Evolutionary conservation across 1,140 invertebrate genomes (phyloP).

Genomic region (Rhyacophila brunnea): DNA sequence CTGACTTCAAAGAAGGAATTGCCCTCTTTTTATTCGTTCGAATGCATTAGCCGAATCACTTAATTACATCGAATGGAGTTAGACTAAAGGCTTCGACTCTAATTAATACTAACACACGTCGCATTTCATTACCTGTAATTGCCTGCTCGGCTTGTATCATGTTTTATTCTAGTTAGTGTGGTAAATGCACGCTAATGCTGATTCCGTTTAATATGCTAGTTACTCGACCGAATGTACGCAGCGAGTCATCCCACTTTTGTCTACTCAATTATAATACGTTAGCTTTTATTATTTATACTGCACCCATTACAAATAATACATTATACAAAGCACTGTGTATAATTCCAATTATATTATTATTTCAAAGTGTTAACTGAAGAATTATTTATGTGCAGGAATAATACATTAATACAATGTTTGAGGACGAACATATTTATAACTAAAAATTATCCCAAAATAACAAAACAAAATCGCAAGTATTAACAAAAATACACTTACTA

Average conservation of each 20-base stretch:
- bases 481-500: no score
- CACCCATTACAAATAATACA: no score
- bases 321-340: no score
- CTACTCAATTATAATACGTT: neutral
- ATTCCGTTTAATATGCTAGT: neutral
- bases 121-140: conserved; percentile 15
- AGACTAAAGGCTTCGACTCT: neutral
- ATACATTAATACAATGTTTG: no score
- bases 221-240: neutral
- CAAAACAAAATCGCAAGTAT: no score
- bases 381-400: no score
- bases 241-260: neutral
- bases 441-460: no score
- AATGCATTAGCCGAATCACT: conserved; percentile 2
- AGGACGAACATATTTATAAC: no score
- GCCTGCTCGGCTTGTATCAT: neutral
- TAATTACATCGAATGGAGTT: no score
- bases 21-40: neutral
- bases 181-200: neutral
- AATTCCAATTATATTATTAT: no score
- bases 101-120: conserved; percentile 19
- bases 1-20: neutral
- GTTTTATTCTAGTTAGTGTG: conserved; percentile 13
- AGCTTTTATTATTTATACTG: no score
- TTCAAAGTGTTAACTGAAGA: no score